Conservation (phyloP, 2,797 vertebrate species). For the Pterois miles region DNA sequence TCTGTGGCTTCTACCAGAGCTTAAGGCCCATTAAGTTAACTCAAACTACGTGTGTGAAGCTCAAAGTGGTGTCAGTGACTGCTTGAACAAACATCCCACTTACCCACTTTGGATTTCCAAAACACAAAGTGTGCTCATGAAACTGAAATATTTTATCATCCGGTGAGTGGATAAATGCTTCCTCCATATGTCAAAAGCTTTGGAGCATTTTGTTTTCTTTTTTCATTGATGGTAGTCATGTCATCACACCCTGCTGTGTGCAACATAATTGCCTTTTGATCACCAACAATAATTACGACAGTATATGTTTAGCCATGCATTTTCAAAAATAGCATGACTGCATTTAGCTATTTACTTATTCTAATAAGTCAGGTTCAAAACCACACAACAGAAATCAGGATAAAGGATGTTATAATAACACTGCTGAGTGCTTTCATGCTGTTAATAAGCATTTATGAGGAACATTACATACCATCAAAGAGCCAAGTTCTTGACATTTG, state of each 20-base stretch:
- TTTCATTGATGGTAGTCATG: no score
- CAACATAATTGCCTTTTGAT: conserved; percentile 39
- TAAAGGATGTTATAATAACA: conserved; percentile 17
- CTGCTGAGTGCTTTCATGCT: neutral
- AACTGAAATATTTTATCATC: conserved; percentile 41
- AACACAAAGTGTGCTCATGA: conserved; percentile 36
- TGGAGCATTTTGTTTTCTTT: neutral
- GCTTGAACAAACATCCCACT: conserved; percentile 58
- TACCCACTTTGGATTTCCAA: conserved; percentile 43
- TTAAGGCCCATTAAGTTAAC: conserved; percentile 68
- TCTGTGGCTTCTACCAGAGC: conserved; percentile 53
- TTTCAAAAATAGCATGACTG: conserved; percentile 10
- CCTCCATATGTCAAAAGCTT: conserved; percentile 14
- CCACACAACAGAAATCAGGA: conserved; percentile 4
- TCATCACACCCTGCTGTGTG: neutral
- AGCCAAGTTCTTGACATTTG: conserved; percentile 41
- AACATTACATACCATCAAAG: conserved; percentile 9
- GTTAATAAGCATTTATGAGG: conserved; percentile 37
- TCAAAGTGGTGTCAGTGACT: conserved; percentile 50
- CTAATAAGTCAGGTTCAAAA: conserved; percentile 5
- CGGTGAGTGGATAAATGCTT: conserved; percentile 10
- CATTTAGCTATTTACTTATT: neutral
- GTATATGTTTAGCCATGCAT: conserved; percentile 14
- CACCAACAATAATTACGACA: conserved; percentile 28
- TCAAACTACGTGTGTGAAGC: conserved; percentile 39